Base-by-base conservation (phyloP, 1,140 invertebrate species). In the Zaprionus gabonicus region DNA sequence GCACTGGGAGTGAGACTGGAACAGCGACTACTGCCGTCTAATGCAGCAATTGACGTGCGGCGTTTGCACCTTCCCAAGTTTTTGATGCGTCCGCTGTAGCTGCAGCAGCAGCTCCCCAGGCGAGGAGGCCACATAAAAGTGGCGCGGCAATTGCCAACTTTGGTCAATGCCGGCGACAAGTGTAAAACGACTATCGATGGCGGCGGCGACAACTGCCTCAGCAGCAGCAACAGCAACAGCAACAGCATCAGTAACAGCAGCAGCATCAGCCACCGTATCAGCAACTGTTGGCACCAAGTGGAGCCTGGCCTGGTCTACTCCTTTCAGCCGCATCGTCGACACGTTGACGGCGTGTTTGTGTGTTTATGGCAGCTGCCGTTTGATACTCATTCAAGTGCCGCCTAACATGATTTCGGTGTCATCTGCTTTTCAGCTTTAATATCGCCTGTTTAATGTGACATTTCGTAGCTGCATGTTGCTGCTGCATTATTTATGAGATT, bases 401-500 rank as follows among this genome's bases (percentile, higher is more conserved):
- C 85, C 85, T 82, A 90, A 90, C 85, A 90, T 90, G 85, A 90
- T 90, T 90, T 90, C 82, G 85, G 85, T 90, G 85, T 90, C 85
- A 90, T 90, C 85, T 90, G 86, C 85, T 90, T 90, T 90, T 90
- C 85, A 90, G 85, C 85, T 90, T 90, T 80, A 90, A 90, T 90
- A 90, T 90, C 67, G 86, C 81, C 79, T 85, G 85, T 90, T 90
- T 90, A 90, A 90, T 90, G 85, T 90, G 85, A 90, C 85, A 91
- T 90, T 90, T 90, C 34, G 71, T 78, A 72, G 73, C 71, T 60
- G 72, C 71, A 69, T 62, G 49, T 75, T 72, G 66, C 71, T 74
- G 38, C 25, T 90, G 85, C 85, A 90, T 90, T 90, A 90, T 90
- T 90, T 90, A 90, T 90, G 85, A 90, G 85, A 13, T 44, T 51